A percentile compares a stretch with the other conserved stretches of the same genome.
Evolutionary conservation across 2,888 invertebrate genomes (phyloP).

Genomic region (Agrochola litura): DNA sequence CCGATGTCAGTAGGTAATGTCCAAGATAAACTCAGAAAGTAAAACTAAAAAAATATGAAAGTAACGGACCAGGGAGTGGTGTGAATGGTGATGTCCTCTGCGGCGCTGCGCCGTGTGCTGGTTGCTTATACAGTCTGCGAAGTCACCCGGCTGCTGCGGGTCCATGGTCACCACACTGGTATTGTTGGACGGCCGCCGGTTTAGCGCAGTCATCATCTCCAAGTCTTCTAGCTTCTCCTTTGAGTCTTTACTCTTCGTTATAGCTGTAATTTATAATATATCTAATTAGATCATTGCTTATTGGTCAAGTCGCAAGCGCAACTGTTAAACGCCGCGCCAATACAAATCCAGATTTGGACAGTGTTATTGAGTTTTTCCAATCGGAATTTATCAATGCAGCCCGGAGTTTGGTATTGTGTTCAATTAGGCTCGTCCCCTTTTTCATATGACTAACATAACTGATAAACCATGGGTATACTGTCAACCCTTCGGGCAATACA

Average conservation of each 20-base stretch:
- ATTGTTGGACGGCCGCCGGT: slow-evolving; percentile 83
- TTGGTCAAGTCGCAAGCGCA: not conserved
- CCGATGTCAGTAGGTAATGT: not conserved
- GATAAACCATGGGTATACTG: not conserved
- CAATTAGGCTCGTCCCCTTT: not conserved
- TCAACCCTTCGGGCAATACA: not conserved
- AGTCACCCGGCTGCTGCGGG: slow-evolving; percentile 85
- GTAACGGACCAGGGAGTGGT: slow-evolving; percentile 80
- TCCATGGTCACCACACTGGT: slow-evolving; percentile 87
- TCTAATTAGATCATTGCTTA: slow-evolving; percentile 1
- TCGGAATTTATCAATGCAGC: not conserved
- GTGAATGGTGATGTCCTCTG: slow-evolving; percentile 82
- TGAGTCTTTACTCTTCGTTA: slow-evolving; percentile 91
- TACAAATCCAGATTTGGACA: not conserved
- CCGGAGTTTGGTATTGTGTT: not conserved
- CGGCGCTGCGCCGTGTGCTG: slow-evolving; percentile 90
- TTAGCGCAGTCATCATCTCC: slow-evolving; percentile 87
- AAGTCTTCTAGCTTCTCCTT: slow-evolving; percentile 91
- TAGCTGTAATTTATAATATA: slow-evolving; percentile 81
- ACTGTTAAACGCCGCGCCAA: not conserved
- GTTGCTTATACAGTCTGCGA: slow-evolving; percentile 91
- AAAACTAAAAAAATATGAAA: not conserved
- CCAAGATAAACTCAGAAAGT: not conserved
- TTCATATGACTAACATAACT: not conserved
- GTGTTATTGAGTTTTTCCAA: slow-evolving; percentile 3